Base-by-base conservation (phyloP, 1,140 invertebrate species). In the Lamellibrachia luymesi region DNA sequence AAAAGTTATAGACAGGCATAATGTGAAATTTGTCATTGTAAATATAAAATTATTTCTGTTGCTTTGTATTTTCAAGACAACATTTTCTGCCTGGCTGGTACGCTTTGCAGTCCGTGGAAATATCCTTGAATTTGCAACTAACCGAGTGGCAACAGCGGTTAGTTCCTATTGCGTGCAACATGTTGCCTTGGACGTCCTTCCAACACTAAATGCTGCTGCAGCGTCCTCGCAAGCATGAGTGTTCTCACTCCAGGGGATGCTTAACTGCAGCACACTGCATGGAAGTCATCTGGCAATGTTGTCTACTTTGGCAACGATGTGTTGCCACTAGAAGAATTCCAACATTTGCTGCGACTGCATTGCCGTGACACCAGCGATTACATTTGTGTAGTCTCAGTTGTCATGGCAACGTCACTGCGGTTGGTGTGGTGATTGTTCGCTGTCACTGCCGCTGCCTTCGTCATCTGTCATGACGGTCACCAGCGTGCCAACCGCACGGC, bases 391-490 rank as follows among this genome's bases (percentile, higher is more conserved):
- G 64, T 80, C 64, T 22, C 64, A 10, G 64, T 17, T 80, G 64
- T 80, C 64, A 80, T 22, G 64, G 25, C 17, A 22, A 80, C 7
- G 17, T 90, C 91, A 4, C 91, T 91, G 17, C 49, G 13, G 91
- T 51, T 92, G 49, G 92, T 52, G 49, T 56, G 49, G 49, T 38
- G 27, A 50, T n/a, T 2, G 49, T 13, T 92, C 52, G 27, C 92
- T 90, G 50, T 94, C 91, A 92, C 64, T 56, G 51, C 52, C 93
- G 50, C 92, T 92, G 6, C 90, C 90, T 51, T 94, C 93, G 25
- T 98, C 98, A 95, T 98, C 98, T 92, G 97, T 98, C 97, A 99
- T 98, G 80, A 98, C 98, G 93, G 98, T 98, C 93, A 98, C 98
- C 94, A 98, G 96, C 95, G 98, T 97, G 95, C 98, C 98, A 92